Base-by-base conservation (phyloP, 2,113 vertebrate genomes). In the Rana temporaria region DNA sequence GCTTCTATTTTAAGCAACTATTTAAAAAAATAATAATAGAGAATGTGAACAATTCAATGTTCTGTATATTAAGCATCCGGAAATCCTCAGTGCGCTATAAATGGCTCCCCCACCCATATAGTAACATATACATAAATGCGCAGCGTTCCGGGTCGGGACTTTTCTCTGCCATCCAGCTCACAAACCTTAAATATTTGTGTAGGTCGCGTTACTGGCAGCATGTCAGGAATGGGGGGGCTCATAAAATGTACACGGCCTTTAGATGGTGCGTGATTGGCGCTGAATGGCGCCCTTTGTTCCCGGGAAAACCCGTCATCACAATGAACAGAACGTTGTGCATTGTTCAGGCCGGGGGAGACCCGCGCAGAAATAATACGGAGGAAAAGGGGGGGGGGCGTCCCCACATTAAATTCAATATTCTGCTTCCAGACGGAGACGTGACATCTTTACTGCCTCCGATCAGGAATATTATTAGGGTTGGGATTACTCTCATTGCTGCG, bases 221-320 rank as follows among this genome's bases (percentile, higher is more conserved):
- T 66, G 82, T 77, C 90, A 88, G 92, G 91, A 94, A 92, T 88
- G 86, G 78, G 86, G 78, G 26, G 78, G 77, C 88, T 88, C 85
- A 87, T 79, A 90, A 86, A 76, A 68, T 85, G 84, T 82, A 38
- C 82, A 87, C 88, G 85, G 87, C 73, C 68, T 86, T 85, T 84
- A 82, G 55, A 78, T 59, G 71, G 57, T 74, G 85, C 32, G 2
- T 84, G 67, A 57, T 22, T 85, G 69, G 55, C 0, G 79, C 79
- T 92, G 87, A 87, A 3, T 57, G 75, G 55, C 48, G 84, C 19
- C 42, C 15, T 87, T 84, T 87, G 90, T 90, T 6, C 79, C 82
- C 81, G 67, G 87, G 84, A 63, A 82, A 42, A n/a, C n/a, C 30
- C 63, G 12, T 56, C 75, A 1, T 38, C 18, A 0, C 69, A 3